Evolutionary conservation across 2,888 invertebrate genomes (phyloP).

Genomic region (Clostera curtula): DNA sequence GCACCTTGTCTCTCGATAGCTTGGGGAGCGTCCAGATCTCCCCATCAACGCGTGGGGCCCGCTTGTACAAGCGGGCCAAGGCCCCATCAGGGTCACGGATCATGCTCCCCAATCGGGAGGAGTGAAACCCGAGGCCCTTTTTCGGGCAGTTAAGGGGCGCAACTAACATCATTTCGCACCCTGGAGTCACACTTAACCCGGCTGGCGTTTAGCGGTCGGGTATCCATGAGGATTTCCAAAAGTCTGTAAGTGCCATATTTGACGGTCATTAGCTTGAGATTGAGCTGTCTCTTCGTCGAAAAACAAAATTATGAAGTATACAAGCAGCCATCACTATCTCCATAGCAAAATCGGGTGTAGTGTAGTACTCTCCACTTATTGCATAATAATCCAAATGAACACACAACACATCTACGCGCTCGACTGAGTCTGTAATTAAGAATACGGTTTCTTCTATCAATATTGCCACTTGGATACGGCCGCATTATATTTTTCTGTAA

Average conservation of each 20-base stretch:
- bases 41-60: no score
- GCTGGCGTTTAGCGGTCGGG: no score
- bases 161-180: no score
- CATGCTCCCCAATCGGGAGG: no score
- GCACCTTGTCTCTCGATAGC: no score
- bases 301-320: slow-evolving; percentile 9
- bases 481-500: slow-evolving; percentile 7
- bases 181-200: no score
- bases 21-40: no score
- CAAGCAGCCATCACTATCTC: slow-evolving; percentile 7
- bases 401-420: slow-evolving; percentile 7
- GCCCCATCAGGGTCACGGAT: no score
- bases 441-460: slow-evolving; percentile 5
- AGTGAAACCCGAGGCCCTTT: no score
- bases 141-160: no score
- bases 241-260: slow-evolving; percentile 8
- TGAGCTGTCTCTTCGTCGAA: slow-evolving; percentile 8
- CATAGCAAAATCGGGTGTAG: slow-evolving; percentile 6
- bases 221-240: no score
- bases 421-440: slow-evolving; percentile 8
- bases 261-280: slow-evolving; percentile 6
- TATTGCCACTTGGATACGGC: slow-evolving; percentile 7
- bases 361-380: slow-evolving; percentile 8
- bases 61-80: no score
- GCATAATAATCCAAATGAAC: slow-evolving; percentile 8